Conservation (phyloP, 1,140 invertebrate species). For the Bombus pascuorum region DNA sequence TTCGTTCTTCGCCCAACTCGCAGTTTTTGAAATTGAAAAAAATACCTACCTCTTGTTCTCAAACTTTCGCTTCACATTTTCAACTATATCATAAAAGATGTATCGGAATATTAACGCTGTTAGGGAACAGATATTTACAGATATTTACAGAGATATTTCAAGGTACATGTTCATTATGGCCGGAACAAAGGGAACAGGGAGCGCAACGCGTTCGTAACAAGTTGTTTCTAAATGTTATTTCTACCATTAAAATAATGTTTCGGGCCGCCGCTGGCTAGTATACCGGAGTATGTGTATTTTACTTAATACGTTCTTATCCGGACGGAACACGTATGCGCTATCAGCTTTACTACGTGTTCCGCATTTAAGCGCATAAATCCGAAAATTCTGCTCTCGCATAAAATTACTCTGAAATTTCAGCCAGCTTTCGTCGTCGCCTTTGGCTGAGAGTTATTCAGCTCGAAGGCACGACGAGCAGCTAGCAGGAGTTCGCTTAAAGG, state of each 20-base stretch:
- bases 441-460: not conserved
- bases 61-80: not conserved
- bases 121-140: too few relatives aligned
- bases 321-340: slow-evolving; percentile 2
- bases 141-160: too few relatives aligned
- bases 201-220: not conserved
- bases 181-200: not conserved
- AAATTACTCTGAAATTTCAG: slow-evolving; percentile 24
- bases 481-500: too few relatives aligned
- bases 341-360: slow-evolving; percentile 30
- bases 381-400: slow-evolving; percentile 8
- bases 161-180: not conserved
- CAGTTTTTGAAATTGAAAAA: not conserved
- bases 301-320: slow-evolving; percentile 37
- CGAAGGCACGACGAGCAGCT: not conserved
- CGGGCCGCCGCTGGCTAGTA: not conserved
- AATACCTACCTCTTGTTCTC: not conserved
- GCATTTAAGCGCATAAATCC: slow-evolving; percentile 29
- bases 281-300: not conserved
- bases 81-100: not conserved
- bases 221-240: not conserved
- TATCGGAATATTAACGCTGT: too few relatives aligned
- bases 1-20: too few relatives aligned
- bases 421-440: not conserved
- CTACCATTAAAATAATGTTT: slow-evolving; percentile 1